phyloP scores from a whole-genome alignment of 2,888 invertebrate genomes.

The Hartigia nigra region DNA sequence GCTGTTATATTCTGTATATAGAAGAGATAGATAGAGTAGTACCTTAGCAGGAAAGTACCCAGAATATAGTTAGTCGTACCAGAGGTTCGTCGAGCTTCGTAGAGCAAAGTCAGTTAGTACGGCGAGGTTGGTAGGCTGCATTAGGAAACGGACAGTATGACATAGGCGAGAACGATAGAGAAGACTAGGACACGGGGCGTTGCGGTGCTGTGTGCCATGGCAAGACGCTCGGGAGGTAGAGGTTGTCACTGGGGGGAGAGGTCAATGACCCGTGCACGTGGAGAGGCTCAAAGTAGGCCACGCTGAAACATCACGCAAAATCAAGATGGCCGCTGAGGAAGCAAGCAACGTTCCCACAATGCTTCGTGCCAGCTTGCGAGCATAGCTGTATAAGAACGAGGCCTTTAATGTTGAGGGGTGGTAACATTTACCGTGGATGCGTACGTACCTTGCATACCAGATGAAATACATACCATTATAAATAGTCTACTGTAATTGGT shows the following conservation, averaged over 20 bases:
- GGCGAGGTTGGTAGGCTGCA: not conserved
- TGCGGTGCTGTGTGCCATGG: constrained; percentile 10
- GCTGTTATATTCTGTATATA: not conserved
- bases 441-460: not conserved
- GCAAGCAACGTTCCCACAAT: constrained; percentile 40
- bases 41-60: not conserved
- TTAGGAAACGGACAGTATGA: not conserved
- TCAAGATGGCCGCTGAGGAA: constrained; percentile 54
- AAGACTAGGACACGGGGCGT: not conserved
- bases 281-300: constrained; percentile 60
- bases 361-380: constrained; percentile 16
- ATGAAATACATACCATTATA: not conserved
- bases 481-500: not conserved
- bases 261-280: constrained; percentile 62
- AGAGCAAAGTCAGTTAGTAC: not conserved
- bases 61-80: not conserved
- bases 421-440: not conserved
- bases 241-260: constrained; percentile 32
- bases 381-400: not conserved
- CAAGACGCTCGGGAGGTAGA: not conserved
- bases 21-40: not conserved
- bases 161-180: not conserved
- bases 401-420: not conserved
- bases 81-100: not conserved
- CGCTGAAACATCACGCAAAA: constrained; percentile 60